Evolutionary conservation across 92 coral and sea anemone genomes (phyloP).

Genomic region (Parazoanthus darwini): DNA sequence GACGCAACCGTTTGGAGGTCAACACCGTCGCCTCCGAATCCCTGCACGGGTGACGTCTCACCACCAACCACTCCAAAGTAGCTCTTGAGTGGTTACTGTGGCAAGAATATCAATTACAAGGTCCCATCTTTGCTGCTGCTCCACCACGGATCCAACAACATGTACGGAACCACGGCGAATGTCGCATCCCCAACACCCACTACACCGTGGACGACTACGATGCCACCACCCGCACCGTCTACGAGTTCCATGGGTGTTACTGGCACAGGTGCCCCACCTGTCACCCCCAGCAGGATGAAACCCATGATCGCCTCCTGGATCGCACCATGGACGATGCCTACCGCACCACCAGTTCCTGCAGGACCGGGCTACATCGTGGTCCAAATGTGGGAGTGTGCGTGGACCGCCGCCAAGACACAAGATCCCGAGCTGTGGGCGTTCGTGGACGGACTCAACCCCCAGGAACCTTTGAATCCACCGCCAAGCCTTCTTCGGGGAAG

Average conservation of each 20-base stretch:
- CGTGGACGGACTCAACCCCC: neutral
- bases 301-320: neutral
- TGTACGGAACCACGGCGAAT: neutral
- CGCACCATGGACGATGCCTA: neutral
- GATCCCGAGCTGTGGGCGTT: neutral
- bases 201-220: neutral
- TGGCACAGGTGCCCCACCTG: slow-evolving; percentile 13
- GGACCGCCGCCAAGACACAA: neutral
- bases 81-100: no score
- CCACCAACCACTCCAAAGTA: no score
- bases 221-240: neutral
- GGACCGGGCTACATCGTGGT: slow-evolving; percentile 6
- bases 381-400: slow-evolving; percentile 35
- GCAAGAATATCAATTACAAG: no score
- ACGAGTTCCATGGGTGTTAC: slow-evolving; percentile 13
- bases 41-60: no score
- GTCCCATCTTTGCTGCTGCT: no score
- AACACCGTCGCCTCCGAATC: no score
- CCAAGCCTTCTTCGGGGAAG: neutral
- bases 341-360: neutral
- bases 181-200: neutral
- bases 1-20: no score
- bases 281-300: neutral
- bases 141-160: neutral
- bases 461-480: neutral